Evolutionary conservation across 2,113 vertebrate genomes (phyloP), one percentile per base, ranked within the genome.

Genomic region (Canis aureus): DNA sequence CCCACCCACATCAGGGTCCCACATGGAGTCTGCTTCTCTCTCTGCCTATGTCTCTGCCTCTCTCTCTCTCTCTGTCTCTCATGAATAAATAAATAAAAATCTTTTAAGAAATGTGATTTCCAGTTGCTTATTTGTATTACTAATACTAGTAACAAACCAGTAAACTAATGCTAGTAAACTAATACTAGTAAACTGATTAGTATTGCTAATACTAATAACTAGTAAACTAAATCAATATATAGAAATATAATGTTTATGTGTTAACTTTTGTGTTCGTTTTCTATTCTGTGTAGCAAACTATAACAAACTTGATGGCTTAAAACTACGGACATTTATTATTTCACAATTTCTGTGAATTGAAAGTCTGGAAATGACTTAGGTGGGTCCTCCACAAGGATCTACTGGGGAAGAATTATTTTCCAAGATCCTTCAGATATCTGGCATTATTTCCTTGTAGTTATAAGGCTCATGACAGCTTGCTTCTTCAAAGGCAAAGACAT

Each of bases 261-360:
- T 92, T 76, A 43, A 83, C 1, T 16, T 62, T 60, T 93, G 10
- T 86, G 11, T 43, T 55, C 53, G 7, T 89, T 78, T 64, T 69
- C 23, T 71, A 16, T 95, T 27, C 57, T 57, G 0, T 25, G 8
- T 57, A 85, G 29, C 16, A 84, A 79, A 89, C 51, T 79, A 55
- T 3, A 55, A 23, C 53, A 84, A 92, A 29, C 3, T 49, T 38
- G 25, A 6, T 81, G n/a, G 4, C 3, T 38, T 94, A 76, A 76
- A 96, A 53, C 23, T 89, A 17, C 11, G 78, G 25, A 78, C 12
- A 83, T 88, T 62, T 71, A 73, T 74, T 96, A 57, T 82, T 74
- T 69, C 67, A n/a, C 67, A 69, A n/a, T n/a, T 69, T 64, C 55
- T 78, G 2, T 79, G n/a, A 35, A 3, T 67, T 8, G 17, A 32